Evolutionary conservation across 1,140 invertebrate genomes (phyloP).

Genomic region (Meloidogyne exigua): DNA sequence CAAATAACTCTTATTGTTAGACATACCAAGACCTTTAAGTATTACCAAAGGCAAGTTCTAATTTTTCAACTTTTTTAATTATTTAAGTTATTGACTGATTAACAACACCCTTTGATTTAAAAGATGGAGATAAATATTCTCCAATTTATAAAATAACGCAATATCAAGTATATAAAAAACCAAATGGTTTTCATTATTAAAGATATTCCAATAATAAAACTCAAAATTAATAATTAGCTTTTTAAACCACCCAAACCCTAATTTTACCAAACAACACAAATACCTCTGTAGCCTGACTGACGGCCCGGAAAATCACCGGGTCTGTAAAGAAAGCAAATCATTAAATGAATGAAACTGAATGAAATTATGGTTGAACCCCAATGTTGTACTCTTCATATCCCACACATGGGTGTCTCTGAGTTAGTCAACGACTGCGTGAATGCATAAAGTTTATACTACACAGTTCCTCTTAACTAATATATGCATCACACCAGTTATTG

Average conservation of each 20-base stretch:
- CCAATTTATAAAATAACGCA: background rate
- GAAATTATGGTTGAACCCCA: conserved; percentile 1
- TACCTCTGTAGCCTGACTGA: conserved; percentile 25
- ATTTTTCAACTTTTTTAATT: background rate
- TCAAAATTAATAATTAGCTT: background rate
- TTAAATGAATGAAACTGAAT: conserved; percentile 5
- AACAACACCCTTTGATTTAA: background rate
- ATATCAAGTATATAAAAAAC: background rate
- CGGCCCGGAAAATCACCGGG: conserved; percentile 31
- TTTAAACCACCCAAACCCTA: background rate
- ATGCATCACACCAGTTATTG: background rate
- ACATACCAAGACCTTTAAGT: background rate
- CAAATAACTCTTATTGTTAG: background rate
- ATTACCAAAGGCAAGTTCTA: background rate
- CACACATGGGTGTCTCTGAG: background rate
- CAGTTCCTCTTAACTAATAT: background rate
- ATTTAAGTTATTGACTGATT: background rate
- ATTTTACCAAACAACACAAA: conserved; percentile 7
- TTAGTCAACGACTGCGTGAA: background rate
- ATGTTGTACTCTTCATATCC: background rate
- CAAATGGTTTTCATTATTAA: background rate
- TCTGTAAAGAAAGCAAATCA: conserved; percentile 28
- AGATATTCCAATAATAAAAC: background rate
- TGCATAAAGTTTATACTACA: background rate
- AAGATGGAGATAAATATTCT: background rate